These are phyloP conservation scores for Megalops atlanticus DNA, from an alignment of 2,113 vertebrate genomes.

Conservation along the genomic window DNA sequence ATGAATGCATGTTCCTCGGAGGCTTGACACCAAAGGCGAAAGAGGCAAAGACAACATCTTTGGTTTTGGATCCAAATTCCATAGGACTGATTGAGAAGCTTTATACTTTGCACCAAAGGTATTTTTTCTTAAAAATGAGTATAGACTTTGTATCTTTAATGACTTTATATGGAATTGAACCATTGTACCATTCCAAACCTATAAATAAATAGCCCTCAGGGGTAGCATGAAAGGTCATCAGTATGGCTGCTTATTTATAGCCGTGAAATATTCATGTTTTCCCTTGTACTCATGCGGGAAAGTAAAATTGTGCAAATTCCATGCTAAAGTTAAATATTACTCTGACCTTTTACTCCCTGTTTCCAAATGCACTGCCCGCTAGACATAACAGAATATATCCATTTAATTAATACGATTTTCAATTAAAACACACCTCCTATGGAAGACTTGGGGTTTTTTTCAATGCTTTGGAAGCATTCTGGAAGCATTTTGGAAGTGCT, in stretches of 20 bases:
- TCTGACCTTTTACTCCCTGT: conserved; percentile 30
- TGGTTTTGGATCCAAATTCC: neutral
- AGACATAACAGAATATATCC: neutral
- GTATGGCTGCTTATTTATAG: conserved; percentile 7
- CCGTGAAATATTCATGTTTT: conserved; percentile 22
- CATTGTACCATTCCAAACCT: neutral
- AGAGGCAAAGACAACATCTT: neutral
- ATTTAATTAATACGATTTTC: neutral
- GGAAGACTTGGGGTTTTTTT: conserved; percentile 1
- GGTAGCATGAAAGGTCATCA: neutral
- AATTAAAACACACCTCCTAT: neutral
- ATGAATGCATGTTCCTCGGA: neutral
- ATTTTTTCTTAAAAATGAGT: neutral
- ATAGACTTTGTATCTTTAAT: neutral
- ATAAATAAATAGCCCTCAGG: conserved; percentile 21
- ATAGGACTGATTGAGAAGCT: neutral
- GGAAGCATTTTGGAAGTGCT: too few relatives aligned
- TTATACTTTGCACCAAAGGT: neutral
- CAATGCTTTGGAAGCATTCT: neutral
- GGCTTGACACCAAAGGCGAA: neutral
- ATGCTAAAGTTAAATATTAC: neutral
- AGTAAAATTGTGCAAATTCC: conserved; percentile 7
- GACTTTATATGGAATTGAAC: conserved; percentile 8
- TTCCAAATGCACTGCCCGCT: neutral
- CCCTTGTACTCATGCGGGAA: neutral